Evolutionary conservation across 2,797 vertebrate genomes (phyloP).

Genomic region (Acanthurus leucopareius): DNA sequence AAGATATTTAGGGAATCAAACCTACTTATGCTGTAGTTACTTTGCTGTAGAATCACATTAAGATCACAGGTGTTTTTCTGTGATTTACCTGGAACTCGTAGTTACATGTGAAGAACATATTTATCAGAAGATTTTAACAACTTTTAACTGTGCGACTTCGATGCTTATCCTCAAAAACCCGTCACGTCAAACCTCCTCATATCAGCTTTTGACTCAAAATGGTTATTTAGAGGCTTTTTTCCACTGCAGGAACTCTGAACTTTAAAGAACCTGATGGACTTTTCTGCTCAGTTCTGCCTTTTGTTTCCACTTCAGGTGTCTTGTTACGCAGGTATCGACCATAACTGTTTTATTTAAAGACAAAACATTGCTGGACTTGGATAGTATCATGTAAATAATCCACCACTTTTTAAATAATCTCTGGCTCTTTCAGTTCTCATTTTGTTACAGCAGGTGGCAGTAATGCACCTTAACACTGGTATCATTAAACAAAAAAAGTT

Average conservation of each 20-base stretch:
- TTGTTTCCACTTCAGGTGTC: not conserved
- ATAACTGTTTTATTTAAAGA: too few relatives aligned
- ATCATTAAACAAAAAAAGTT: too few relatives aligned
- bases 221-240: not conserved
- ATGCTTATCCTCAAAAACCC: constrained; percentile 7
- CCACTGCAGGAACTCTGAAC: not conserved
- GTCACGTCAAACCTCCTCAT: not conserved
- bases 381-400: too few relatives aligned
- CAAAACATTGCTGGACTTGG: too few relatives aligned
- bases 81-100: constrained; percentile 7
- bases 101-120: constrained; percentile 31
- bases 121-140: constrained; percentile 36
- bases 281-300: not conserved
- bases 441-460: too few relatives aligned
- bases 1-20: constrained; percentile 19
- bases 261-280: not conserved
- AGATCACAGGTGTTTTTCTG: constrained; percentile 19
- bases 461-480: too few relatives aligned
- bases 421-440: too few relatives aligned
- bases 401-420: too few relatives aligned
- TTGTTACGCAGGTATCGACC: too few relatives aligned
- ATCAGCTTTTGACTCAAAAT: constrained; percentile 8
- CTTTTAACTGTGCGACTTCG: constrained; percentile 19
- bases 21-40: constrained; percentile 27
- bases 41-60: constrained; percentile 37